Base-by-base conservation (phyloP, 2,113 vertebrate genomes). In the Anoplopoma fimbria region DNA sequence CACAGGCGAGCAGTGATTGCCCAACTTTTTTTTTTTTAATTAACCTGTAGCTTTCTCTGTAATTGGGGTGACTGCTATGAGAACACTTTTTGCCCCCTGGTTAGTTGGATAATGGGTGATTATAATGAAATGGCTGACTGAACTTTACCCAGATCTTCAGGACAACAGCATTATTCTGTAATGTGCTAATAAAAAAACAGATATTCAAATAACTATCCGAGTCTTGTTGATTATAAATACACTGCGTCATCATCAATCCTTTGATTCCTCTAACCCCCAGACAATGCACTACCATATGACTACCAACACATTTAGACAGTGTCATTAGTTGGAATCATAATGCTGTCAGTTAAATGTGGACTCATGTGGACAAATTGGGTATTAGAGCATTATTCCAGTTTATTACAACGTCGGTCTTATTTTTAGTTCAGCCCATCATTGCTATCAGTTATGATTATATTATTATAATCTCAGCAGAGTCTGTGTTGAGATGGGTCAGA, bases 61-160 rank as follows among this genome's bases (percentile, higher is more conserved):
- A 89, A 90, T 86, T 88, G 45, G 67, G 76, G 38, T 47, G n/a
- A 53, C 29, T 70, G 45, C 69, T 75, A 34, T 81, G 69, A 87
- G 69, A 77, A 64, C 42, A 53, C 40, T 58, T 25, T 78, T 77
- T 72, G 79, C 63, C 82, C 82, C 29, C 75, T 79, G 69, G 88
- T 79, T 83, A 75, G 86, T 63, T 61, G 42, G 65, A 81, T 93
- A 89, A 93, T 93, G 91, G 87, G 86, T 86, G 73, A 92, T 95
- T 90, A 91, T 89, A 92, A 89, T 93, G 67, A 80, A 75, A 91
- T 81, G 83, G 83, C 68, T 85, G 86, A 71, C 27, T 90, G 77
- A 65, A 75, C 84, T 75, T 86, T 45, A 69, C 27, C 55, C 55
- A 67, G 17, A 42, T 65, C 34, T 42, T 72, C 67, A 68, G 76